phyloP scores from a whole-genome alignment of 2,797 vertebrate species.

The Margarornis squamiger region DNA sequence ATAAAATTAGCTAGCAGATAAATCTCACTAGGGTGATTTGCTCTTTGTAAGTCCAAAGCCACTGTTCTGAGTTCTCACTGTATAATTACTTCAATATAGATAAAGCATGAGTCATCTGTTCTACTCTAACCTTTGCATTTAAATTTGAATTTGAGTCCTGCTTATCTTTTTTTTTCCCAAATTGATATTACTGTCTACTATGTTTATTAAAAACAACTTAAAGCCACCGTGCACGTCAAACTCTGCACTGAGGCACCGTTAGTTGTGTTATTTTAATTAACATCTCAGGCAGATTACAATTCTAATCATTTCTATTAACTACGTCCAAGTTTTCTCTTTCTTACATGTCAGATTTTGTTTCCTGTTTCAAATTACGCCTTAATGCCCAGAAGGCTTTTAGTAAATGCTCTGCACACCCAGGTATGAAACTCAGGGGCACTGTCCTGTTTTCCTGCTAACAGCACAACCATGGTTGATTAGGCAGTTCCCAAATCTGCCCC shows the following conservation, averaged over 20 bases:
- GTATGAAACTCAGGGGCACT: not conserved
- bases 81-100: conserved; percentile 64
- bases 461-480: not conserved
- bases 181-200: conserved; percentile 56
- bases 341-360: conserved; percentile 21
- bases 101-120: conserved; percentile 62
- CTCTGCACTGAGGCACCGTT: conserved; percentile 12
- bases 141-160: conserved; percentile 64
- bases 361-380: not conserved
- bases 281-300: conserved; percentile 24
- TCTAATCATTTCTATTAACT: conserved; percentile 42
- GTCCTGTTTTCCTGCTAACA: not conserved
- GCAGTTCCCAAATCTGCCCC: not conserved
- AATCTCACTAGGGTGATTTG: conserved; percentile 62
- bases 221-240: conserved; percentile 43
- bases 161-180: conserved; percentile 54
- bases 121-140: conserved; percentile 66
- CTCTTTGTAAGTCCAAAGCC: conserved; percentile 49
- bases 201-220: conserved; percentile 70
- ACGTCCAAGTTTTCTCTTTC: not conserved
- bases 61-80: conserved; percentile 48
- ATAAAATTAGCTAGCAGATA: conserved; percentile 58
- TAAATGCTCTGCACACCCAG: not conserved
- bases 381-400: not conserved
- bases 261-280: conserved; percentile 55